A percentile compares a stretch with the other conserved stretches of the same genome.
phyloP scores from a whole-genome alignment of 2,888 invertebrate species.

The Pecten maximus region DNA sequence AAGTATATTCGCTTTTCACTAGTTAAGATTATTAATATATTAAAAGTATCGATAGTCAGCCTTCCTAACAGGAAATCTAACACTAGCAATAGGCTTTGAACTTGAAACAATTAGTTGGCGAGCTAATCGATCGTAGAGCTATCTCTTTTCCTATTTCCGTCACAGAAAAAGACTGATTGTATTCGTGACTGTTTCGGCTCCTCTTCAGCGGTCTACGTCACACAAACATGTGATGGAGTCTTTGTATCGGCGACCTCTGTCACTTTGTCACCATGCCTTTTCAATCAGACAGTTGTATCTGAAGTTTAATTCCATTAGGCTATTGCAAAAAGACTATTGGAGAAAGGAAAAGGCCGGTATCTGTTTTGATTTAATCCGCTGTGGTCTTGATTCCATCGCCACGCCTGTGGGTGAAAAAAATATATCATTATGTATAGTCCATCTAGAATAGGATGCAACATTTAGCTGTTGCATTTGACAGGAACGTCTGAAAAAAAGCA shows the following conservation, averaged over 20 bases:
- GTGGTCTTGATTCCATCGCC: slow-evolving; percentile 14
- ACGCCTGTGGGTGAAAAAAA: slow-evolving; percentile 16
- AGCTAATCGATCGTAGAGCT: slow-evolving; percentile 43
- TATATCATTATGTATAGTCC: slow-evolving; percentile 25
- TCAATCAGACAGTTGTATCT: slow-evolving; percentile 55
- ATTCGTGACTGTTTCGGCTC: slow-evolving; percentile 39
- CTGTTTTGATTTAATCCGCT: slow-evolving; percentile 29
- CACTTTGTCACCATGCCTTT: slow-evolving; percentile 46
- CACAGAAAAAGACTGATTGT: slow-evolving; percentile 48
- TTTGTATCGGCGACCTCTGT: slow-evolving; percentile 48
- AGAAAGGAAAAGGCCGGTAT: slow-evolving; percentile 13
- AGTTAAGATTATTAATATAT: slow-evolving; percentile 56
- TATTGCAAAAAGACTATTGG: not conserved
- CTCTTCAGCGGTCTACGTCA: slow-evolving; percentile 34
- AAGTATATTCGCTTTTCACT: not conserved
- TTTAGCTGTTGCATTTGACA: slow-evolving; percentile 35
- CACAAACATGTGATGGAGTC: slow-evolving; percentile 51
- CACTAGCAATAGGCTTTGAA: slow-evolving; percentile 54
- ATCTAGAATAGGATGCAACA: slow-evolving; percentile 6
- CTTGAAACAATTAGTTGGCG: slow-evolving; percentile 57
- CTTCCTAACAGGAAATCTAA: slow-evolving; percentile 56
- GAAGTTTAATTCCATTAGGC: slow-evolving; percentile 60
- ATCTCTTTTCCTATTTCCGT: slow-evolving; percentile 51
- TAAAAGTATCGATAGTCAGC: slow-evolving; percentile 55
- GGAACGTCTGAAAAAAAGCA: slow-evolving; percentile 33